These are phyloP conservation scores for Mimumesa dahlbomi DNA, from an alignment of 2,888 invertebrate genomes.

Conservation along the genomic window DNA sequence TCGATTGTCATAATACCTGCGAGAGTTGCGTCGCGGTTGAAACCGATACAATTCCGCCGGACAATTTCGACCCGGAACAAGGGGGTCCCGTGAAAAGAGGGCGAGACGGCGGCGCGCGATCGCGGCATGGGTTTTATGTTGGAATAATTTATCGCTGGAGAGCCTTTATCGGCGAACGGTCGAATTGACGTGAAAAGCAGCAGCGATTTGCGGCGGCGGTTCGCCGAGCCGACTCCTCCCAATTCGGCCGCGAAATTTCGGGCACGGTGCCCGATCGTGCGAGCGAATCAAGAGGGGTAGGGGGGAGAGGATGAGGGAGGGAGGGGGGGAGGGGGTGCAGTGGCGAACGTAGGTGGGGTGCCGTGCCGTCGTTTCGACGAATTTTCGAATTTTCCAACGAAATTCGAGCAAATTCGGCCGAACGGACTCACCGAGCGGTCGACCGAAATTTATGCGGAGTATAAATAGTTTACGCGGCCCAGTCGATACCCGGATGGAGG, in stretches of 20 bases:
- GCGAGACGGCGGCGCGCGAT: constrained; percentile 25
- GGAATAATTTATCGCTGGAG: constrained; percentile 63
- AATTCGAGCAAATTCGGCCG: constrained; percentile 46
- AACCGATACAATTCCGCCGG: constrained; percentile 30
- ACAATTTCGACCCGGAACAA: constrained; percentile 27
- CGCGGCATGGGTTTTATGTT: constrained; percentile 48
- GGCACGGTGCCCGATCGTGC: constrained; percentile 43
- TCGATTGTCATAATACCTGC: neutral
- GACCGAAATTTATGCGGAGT: constrained; percentile 67
- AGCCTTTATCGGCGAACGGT: constrained; percentile 55
- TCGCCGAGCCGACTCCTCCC: constrained; percentile 45
- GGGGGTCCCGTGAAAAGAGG: constrained; percentile 17
- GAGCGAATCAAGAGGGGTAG: constrained; percentile 15
- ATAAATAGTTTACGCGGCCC: constrained; percentile 55
- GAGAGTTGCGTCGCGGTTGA: too few species aligned
- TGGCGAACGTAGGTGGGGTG: neutral
- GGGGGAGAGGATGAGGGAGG: neutral
- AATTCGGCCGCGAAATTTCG: constrained; percentile 53
- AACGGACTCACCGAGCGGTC: constrained; percentile 22
- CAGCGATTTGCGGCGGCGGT: constrained; percentile 63
- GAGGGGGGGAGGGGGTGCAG: neutral
- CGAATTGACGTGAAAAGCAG: constrained; percentile 66
- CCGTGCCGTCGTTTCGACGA: constrained; percentile 29
- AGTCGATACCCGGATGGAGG: constrained; percentile 1
- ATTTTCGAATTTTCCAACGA: constrained; percentile 58